phyloP scores from a whole-genome alignment of 2,797 vertebrate species.

The Sylvilagus floridanus region DNA sequence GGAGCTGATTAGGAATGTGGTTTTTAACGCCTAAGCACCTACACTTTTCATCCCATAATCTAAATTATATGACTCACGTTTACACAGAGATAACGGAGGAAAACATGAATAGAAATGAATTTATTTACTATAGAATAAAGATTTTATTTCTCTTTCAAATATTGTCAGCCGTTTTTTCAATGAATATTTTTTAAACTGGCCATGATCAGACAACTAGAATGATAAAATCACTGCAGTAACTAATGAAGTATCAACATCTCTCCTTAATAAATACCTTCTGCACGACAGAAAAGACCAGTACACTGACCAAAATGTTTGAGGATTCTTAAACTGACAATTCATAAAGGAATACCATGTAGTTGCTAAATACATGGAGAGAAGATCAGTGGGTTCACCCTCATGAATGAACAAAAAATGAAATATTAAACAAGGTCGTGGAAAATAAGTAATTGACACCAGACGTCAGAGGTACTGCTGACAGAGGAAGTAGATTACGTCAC shows the following conservation, averaged over 20 bases:
- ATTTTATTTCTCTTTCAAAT: neutral
- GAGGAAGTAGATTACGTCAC: neutral
- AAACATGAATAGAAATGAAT: neutral
- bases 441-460: conserved; percentile 8
- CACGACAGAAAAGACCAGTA: neutral
- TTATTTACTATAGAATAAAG: neutral
- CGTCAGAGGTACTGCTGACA: neutral
- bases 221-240: neutral
- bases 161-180: neutral
- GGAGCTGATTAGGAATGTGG: neutral
- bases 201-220: neutral
- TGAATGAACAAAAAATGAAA: conserved; percentile 10
- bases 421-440: neutral
- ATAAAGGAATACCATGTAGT: neutral
- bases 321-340: neutral
- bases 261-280: neutral
- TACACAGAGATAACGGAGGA: conserved; percentile 5
- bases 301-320: neutral
- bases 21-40: neutral
- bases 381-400: neutral
- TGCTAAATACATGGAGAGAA: neutral
- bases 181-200: neutral
- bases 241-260: neutral
- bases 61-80: neutral
- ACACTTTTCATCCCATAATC: neutral